Conservation (phyloP, 53 echinoderm and acorn worm genomes). For the Echinometra lucunter region DNA sequence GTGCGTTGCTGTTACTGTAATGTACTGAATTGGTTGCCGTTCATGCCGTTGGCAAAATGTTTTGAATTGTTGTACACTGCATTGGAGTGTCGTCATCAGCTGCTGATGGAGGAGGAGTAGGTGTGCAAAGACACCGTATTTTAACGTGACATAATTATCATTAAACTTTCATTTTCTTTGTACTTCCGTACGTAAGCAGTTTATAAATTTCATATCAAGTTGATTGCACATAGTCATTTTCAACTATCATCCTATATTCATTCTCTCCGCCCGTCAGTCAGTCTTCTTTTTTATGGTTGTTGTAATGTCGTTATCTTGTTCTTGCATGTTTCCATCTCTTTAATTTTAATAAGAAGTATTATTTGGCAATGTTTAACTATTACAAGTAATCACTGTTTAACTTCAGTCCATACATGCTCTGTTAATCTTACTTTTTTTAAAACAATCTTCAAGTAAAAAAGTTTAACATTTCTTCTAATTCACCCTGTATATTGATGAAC, state of each 20-base stretch:
- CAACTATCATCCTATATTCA: background rate
- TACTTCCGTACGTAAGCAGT: too few species aligned
- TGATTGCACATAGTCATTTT: background rate
- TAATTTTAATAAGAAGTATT: too few species aligned
- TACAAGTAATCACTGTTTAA: too few species aligned
- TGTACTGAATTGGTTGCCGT: background rate
- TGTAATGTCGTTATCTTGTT: background rate
- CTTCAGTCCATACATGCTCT: too few species aligned
- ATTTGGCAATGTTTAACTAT: too few species aligned
- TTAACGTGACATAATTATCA: background rate
- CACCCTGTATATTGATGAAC: too few species aligned
- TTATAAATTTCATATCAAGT: background rate
- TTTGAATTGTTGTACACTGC: conserved; percentile 9
- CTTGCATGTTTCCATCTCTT: background rate
- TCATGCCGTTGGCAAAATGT: background rate
- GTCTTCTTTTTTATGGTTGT: background rate
- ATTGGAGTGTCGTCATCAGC: background rate
- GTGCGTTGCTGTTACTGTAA: background rate
- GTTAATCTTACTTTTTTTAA: too few species aligned
- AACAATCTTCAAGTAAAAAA: too few species aligned
- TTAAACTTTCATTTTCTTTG: background rate
- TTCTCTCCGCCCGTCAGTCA: background rate
- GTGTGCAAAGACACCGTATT: conserved; percentile 5
- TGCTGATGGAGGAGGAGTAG: background rate
- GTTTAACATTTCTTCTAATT: too few species aligned